Base-by-base conservation (phyloP, 2,888 invertebrate species). In the Tipula unca region DNA sequence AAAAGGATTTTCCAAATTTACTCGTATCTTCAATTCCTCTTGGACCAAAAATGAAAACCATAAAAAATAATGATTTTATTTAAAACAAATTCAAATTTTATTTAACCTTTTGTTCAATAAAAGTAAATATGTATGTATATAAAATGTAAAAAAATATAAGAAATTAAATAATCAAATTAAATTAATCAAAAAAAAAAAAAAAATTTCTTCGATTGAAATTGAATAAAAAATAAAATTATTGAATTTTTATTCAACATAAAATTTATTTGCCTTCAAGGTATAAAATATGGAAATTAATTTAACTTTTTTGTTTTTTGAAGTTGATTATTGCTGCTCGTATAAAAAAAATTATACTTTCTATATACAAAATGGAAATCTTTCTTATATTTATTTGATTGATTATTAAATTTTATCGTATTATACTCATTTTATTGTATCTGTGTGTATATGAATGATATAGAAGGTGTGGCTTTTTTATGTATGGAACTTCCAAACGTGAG, bases 121-220 rank as follows among this genome's bases (percentile, higher is more conserved):
- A 69, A 69, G 69, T 69, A n/a, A n/a, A n/a, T n/a, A n/a, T n/a
- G n/a, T n/a, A n/a, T n/a, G n/a, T n/a, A n/a, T n/a, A 69, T 69
- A 69, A 25, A 48, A 48, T 48, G 48, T 48, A 39, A 39, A 39
- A 39, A 39, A 13, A 39, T 13, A 48, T 48, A 48, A 69, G 13
- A 69, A 69, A 69, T 69, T 69, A 69, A 69, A 69, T 69, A 69
- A 69, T 69, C 69, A 69, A 69, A 69, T 69, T 69, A 69, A 69
- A 25, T 69, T 69, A 69, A 69, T 25, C 20, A 69, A 69, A 69
- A 69, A 69, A 69, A 69, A 69, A 69, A 69, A 25, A n/a, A 69
- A 69, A 69, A 10, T 25, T 69, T 25, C 69, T 69, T 25, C 69
- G 20, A 69, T 69, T 25, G 69, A 69, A 69, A 54, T 54, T 54